A percentile compares a stretch with the other conserved stretches of the same genome.
phyloP scores from a whole-genome alignment of 2,113 vertebrate species.

The Colossoma macropomum region DNA sequence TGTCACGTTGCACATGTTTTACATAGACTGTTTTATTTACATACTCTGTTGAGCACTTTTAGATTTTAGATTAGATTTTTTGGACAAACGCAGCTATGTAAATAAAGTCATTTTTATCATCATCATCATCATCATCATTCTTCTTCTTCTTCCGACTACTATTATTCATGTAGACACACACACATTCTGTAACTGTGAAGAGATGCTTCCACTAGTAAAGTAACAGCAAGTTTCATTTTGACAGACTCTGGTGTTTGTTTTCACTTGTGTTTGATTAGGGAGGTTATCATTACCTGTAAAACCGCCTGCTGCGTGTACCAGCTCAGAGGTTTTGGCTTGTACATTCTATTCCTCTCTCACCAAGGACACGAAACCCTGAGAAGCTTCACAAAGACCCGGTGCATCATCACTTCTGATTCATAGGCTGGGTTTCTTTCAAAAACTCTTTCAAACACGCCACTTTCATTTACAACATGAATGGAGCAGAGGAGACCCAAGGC shows the following conservation, averaged over 20 bases:
- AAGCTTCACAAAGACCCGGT: not conserved
- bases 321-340: not conserved
- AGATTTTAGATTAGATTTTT: no score
- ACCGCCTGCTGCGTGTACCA: not conserved
- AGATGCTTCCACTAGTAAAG: no score
- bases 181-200: not conserved
- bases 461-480: not conserved
- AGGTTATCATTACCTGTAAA: not conserved
- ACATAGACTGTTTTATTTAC: no score
- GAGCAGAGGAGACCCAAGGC: not conserved
- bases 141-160: no score
- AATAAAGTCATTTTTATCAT: no score
- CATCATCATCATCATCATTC: no score
- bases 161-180: not conserved
- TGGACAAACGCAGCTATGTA: not conserved
- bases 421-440: not conserved
- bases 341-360: not conserved
- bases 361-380: not conserved
- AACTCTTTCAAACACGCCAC: not conserved
- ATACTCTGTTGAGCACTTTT: no score
- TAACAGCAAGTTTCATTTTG: no score
- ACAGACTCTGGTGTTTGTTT: no score
- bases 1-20: no score
- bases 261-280: no score
- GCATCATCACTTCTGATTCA: not conserved